These are phyloP conservation scores for Ellobius talpinus DNA, from an alignment of 2,113 vertebrate species.

Conservation along the genomic window DNA sequence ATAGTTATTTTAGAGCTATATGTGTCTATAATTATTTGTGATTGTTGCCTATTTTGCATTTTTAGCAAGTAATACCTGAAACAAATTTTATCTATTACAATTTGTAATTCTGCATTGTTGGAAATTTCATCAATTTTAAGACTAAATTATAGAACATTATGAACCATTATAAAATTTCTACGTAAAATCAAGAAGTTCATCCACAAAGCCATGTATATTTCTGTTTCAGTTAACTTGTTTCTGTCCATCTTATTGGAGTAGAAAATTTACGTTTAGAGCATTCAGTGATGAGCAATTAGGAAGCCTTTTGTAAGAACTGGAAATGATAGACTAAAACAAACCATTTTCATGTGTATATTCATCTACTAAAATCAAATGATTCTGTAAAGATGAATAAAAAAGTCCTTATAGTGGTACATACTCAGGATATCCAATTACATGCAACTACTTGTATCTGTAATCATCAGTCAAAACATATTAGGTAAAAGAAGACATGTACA, in stretches of 20 bases:
- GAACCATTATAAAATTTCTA: conserved; percentile 30
- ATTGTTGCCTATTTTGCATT: not conserved
- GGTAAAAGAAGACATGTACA: not conserved
- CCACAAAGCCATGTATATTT: conserved; percentile 9
- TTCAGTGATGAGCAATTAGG: conserved; percentile 68
- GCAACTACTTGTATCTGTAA: conserved; percentile 15
- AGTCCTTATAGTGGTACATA: not conserved
- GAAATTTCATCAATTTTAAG: conserved; percentile 10
- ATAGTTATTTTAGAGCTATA: not conserved
- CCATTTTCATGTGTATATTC: conserved; percentile 27
- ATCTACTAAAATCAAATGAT: conserved; percentile 39
- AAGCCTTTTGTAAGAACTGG: conserved; percentile 59
- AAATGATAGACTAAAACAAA: conserved; percentile 60
- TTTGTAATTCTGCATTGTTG: conserved; percentile 6
- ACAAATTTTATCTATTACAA: conserved; percentile 25
- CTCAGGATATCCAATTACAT: conserved; percentile 19
- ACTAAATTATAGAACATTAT: conserved; percentile 42
- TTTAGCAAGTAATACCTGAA: conserved; percentile 22
- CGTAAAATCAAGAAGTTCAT: not conserved
- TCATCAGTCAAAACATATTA: not conserved
- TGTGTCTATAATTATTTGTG: conserved; percentile 12
- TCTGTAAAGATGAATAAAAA: conserved; percentile 54
- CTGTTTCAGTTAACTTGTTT: conserved; percentile 50
- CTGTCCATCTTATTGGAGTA: conserved; percentile 1
- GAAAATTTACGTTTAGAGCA: conserved; percentile 56